phyloP scores from a whole-genome alignment of 2,113 vertebrate species.

The Arenaria interpres region DNA sequence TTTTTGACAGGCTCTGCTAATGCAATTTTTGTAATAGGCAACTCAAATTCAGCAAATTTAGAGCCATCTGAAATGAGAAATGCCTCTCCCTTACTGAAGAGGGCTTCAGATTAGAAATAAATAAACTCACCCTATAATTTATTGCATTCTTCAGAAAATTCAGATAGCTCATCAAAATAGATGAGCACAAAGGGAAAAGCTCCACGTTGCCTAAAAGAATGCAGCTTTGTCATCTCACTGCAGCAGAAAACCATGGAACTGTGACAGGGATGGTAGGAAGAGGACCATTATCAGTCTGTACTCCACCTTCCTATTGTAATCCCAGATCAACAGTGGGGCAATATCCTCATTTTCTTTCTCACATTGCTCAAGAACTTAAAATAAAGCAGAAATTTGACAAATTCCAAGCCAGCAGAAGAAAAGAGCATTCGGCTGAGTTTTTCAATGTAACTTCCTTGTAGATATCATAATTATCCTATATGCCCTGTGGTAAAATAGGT shows the following conservation, averaged over 20 bases:
- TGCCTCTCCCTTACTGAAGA: not conserved
- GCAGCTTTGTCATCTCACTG: not conserved
- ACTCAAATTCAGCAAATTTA: not conserved
- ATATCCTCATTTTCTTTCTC: not conserved
- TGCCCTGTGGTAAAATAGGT: not conserved
- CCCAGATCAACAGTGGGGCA: not conserved
- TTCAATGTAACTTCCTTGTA: not conserved
- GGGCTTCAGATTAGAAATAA: not conserved
- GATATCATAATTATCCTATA: not conserved
- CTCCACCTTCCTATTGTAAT: not conserved
- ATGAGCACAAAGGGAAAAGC: not conserved
- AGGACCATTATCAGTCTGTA: not conserved
- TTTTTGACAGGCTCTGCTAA: not conserved
- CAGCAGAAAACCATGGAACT: not conserved
- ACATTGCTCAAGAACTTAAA: not conserved
- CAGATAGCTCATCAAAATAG: not conserved
- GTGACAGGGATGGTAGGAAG: not conserved
- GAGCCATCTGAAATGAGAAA: not conserved
- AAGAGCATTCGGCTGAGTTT: not conserved
- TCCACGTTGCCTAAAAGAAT: not conserved
- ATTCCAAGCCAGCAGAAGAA: not conserved
- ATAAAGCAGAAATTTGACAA: not conserved
- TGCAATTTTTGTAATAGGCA: not conserved
- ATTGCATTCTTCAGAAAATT: not conserved
- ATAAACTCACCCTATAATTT: not conserved